phyloP scores from a whole-genome alignment of 2,888 invertebrate genomes.

The Halictus quadricinctus region DNA sequence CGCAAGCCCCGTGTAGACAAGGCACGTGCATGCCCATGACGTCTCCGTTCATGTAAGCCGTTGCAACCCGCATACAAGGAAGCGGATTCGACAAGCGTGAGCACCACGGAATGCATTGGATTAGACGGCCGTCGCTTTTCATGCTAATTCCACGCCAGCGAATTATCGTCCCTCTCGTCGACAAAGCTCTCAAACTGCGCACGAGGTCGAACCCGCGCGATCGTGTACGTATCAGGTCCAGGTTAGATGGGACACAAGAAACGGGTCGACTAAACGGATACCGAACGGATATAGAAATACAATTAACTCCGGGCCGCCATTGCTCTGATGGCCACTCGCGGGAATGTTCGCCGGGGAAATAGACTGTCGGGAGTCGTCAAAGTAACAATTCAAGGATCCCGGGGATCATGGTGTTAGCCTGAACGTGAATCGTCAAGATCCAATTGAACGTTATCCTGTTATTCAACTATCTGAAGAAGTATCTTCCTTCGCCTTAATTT shows the following conservation, averaged over 20 bases:
- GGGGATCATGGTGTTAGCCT: neutral
- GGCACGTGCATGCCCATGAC: slow-evolving; percentile 25
- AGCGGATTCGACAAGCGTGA: slow-evolving; percentile 55
- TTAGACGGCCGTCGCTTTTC: slow-evolving; percentile 54
- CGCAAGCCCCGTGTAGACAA: slow-evolving; percentile 22
- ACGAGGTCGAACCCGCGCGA: neutral
- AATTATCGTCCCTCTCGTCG: slow-evolving; percentile 24
- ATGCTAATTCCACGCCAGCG: slow-evolving; percentile 48
- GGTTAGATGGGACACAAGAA: slow-evolving; percentile 1
- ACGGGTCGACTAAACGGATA: neutral
- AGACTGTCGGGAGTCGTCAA: neutral
- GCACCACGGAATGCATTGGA: slow-evolving; percentile 54
- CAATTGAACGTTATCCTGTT: neutral
- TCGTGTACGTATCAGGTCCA: slow-evolving; percentile 3
- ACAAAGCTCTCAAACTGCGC: slow-evolving; percentile 13
- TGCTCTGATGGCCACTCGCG: neutral
- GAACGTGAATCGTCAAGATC: neutral
- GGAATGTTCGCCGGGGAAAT: neutral
- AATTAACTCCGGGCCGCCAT: neutral
- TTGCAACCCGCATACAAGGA: slow-evolving; percentile 34
- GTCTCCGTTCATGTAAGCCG: slow-evolving; percentile 32
- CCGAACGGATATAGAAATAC: slow-evolving; percentile 12
- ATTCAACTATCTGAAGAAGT: neutral
- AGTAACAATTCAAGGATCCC: neutral
- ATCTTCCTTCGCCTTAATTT: neutral